Conservation (phyloP, 30 jellyfish, hydroid and myxozoan genomes). For the Nemopilema nomurai region DNA sequence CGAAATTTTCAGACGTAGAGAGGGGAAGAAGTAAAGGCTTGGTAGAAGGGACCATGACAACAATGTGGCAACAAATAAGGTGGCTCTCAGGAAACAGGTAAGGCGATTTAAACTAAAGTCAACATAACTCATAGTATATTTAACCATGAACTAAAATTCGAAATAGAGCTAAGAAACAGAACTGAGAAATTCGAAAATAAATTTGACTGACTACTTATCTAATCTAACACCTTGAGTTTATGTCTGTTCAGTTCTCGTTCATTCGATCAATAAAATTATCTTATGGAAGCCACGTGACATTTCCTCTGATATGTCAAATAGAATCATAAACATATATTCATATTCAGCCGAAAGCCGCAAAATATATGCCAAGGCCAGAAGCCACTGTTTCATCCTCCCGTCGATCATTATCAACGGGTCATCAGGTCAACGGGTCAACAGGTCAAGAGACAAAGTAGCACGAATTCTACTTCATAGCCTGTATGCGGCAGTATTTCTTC, state of each 20-base stretch:
- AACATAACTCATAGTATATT: no score
- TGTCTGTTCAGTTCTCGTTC: background rate
- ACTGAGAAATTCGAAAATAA: background rate
- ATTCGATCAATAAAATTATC: background rate
- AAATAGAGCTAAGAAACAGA: no score
- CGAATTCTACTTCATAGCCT: background rate
- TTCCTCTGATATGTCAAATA: background rate
- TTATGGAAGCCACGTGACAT: background rate
- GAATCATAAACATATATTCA: background rate
- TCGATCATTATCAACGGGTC: no score
- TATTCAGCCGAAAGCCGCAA: background rate
- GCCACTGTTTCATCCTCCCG: background rate
- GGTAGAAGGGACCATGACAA: no score
- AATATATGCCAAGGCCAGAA: background rate
- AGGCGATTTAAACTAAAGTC: no score
- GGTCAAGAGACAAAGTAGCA: background rate
- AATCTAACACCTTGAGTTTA: background rate
- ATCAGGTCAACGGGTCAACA: background rate
- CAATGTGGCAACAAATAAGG: no score
- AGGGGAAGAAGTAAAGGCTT: no score
- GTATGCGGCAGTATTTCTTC: background rate
- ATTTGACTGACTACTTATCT: background rate
- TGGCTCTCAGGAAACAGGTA: no score
- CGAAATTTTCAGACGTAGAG: no score
- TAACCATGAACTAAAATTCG: no score